Conservation (phyloP, 2,797 vertebrate genomes). For the Eulemur albifrons region DNA sequence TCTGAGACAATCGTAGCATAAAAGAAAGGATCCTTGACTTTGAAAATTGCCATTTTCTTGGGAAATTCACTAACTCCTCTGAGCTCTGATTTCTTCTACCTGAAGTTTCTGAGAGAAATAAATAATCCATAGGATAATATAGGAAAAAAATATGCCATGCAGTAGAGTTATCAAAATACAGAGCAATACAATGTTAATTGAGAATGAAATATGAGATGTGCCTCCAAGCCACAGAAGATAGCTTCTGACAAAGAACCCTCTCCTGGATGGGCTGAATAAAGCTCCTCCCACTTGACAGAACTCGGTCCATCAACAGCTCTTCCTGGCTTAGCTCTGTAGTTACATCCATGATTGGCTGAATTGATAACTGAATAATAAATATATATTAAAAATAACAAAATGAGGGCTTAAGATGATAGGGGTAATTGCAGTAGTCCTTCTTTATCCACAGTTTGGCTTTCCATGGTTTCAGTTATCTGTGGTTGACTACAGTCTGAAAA, state of each 20-base stretch:
- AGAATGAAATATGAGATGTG: not conserved
- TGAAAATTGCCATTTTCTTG: slow-evolving; percentile 1
- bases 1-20: not conserved
- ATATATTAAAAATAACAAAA: not conserved
- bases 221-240: not conserved
- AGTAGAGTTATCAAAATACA: not conserved
- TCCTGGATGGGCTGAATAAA: not conserved
- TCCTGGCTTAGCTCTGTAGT: not conserved
- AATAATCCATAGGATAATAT: not conserved
- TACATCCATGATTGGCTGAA: not conserved
- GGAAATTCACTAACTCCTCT: not conserved
- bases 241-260: not conserved
- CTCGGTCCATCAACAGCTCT: not conserved
- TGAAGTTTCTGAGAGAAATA: not conserved
- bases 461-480: not conserved
- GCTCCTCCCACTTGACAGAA: not conserved
- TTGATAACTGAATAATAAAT: not conserved
- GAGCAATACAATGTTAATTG: not conserved
- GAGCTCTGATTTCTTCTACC: not conserved
- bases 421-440: not conserved
- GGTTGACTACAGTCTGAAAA: not conserved
- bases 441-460: not conserved
- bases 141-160: not conserved
- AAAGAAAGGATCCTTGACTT: not conserved
- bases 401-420: not conserved